These are phyloP conservation scores for Hydriomena furcata DNA, from an alignment of 2,888 invertebrate species.

Conservation along the genomic window DNA sequence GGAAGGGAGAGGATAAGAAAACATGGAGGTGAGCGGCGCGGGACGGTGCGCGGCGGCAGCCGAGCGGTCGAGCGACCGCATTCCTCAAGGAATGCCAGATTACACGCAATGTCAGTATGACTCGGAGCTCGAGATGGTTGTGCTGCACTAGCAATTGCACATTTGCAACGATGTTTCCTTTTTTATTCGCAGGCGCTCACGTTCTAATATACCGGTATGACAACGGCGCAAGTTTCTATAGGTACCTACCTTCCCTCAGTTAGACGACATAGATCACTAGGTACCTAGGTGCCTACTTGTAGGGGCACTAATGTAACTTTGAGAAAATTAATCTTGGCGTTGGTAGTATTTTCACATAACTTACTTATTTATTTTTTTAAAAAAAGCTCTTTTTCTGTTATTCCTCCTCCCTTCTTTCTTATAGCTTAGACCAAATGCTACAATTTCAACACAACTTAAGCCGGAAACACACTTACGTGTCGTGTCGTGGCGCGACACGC, in stretches of 20 bases:
- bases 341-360: too few species aligned
- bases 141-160: conserved; percentile 47
- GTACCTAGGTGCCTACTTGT: background rate
- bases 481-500: too few species aligned
- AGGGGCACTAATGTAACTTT: too few species aligned
- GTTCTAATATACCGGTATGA: background rate
- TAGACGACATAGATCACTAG: background rate
- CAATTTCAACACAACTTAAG: conserved; percentile 2
- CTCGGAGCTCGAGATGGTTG: conserved; percentile 54
- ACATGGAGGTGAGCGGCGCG: conserved; percentile 73
- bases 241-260: background rate
- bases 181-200: conserved; percentile 10
- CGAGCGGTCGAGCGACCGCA: conserved; percentile 76
- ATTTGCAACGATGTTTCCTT: conserved; percentile 52
- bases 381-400: too few species aligned
- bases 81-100: conserved; percentile 81
- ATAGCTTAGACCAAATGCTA: background rate
- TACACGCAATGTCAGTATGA: conserved; percentile 81
- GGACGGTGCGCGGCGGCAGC: conserved; percentile 61
- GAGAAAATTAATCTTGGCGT: too few species aligned
- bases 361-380: too few species aligned
- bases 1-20: conserved; percentile 74
- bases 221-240: conserved; percentile 13
- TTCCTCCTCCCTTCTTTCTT: background rate
- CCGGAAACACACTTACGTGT: too few species aligned